phyloP scores from a whole-genome alignment of 2,888 invertebrate species.

The Sipha maydis region DNA sequence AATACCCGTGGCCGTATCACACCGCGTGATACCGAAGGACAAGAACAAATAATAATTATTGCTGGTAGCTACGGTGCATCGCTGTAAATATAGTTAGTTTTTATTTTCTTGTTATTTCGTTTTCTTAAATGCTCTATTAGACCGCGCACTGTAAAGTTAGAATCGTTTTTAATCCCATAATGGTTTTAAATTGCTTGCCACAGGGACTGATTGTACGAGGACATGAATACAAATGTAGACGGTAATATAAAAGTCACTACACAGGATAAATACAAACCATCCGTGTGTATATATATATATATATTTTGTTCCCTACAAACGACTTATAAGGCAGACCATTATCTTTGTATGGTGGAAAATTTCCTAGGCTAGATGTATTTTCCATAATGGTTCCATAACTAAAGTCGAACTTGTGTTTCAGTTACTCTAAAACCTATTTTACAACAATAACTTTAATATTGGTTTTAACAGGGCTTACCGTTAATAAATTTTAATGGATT shows the following conservation, averaged over 20 bases:
- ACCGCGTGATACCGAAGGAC: background rate
- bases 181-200: conserved; percentile 40
- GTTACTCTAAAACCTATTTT: background rate
- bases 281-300: background rate
- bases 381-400: background rate
- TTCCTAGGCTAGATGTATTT: background rate
- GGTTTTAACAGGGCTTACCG: too few species aligned
- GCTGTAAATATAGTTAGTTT: background rate
- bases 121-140: background rate
- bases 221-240: conserved; percentile 39
- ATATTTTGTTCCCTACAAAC: background rate
- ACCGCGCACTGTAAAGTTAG: background rate
- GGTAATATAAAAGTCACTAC: conserved; percentile 2
- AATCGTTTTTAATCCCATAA: conserved; percentile 45
- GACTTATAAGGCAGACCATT: conserved; percentile 8
- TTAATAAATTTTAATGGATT: background rate
- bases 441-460: background rate
- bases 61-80: background rate
- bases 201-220: conserved; percentile 27
- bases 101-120: background rate
- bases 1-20: background rate
- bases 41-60: background rate
- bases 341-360: background rate
- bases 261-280: background rate
- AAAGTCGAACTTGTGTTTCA: background rate